Percentiles rank a stretch among this genome's conserved stretches.
Evolutionary conservation across 2,888 invertebrate species (phyloP).

Genomic region (Venustoraphidia nigricollis): DNA sequence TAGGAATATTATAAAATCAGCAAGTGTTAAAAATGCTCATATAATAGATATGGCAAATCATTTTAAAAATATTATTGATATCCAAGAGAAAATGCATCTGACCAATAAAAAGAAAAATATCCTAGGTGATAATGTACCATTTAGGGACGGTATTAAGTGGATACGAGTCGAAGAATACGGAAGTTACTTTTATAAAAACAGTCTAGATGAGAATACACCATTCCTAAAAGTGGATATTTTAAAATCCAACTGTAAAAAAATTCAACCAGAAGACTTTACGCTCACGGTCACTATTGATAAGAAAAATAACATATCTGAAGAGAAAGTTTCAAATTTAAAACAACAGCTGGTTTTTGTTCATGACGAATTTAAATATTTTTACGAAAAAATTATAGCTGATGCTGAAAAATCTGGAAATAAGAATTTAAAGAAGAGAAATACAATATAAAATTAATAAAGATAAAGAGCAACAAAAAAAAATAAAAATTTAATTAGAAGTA

Average conservation of each 20-base stretch:
- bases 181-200: constrained; percentile 8
- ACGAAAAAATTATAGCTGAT: constrained; percentile 1
- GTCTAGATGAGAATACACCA: constrained; percentile 5
- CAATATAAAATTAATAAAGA: too few species aligned
- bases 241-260: constrained; percentile 4
- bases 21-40: constrained; percentile 8
- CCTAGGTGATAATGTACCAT: constrained; percentile 13
- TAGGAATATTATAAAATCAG: constrained; percentile 9
- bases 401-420: too few species aligned
- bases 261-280: constrained; percentile 1
- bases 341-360: constrained; percentile 5
- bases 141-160: constrained; percentile 16
- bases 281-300: constrained; percentile 4
- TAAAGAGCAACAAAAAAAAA: too few species aligned
- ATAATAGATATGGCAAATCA: constrained; percentile 12
- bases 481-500: too few species aligned
- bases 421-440: too few species aligned
- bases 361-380: constrained; percentile 7
- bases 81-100: constrained; percentile 9
- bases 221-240: constrained; percentile 7
- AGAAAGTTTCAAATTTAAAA: constrained; percentile 3
- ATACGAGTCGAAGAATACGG: constrained; percentile 15
- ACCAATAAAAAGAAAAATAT: constrained; percentile 12
- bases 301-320: constrained; percentile 5
- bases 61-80: constrained; percentile 10